Evolutionary conservation across 1,140 invertebrate species (phyloP), one percentile per base, ranked within the genome.

Genomic region (Drosophila kohkoa): DNA sequence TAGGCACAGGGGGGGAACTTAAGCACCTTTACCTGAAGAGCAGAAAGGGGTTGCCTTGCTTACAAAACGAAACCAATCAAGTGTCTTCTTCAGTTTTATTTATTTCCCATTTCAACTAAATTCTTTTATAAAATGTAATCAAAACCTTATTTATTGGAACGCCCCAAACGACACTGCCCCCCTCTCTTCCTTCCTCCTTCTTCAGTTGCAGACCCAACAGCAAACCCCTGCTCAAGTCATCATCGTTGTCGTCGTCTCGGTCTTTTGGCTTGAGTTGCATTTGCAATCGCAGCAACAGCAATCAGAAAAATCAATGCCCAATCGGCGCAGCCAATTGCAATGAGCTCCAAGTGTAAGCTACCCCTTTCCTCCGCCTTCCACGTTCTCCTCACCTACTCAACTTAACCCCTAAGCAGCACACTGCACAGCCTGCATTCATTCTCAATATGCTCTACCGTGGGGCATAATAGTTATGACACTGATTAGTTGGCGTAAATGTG

Each of bases 41-140:
- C 41, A 20, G 35, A 38, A 28, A 11, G 25, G 16, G 51, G 55
- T 62, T 55, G 60, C 68, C 81, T 83, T 79, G 82, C 82, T 86
- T 86, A 86, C 82, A 82, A 79, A 77, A 82, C 75, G 89, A 91
- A 91, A 87, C 89, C 89, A 90, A 91, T 91, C 86, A 91, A 91
- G 90, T 91, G 85, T 91, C 86, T 91, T 91, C 78, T 85, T 87
- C 80, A 90, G 69, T 87, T 86, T 87, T 87, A 87, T 86, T 90
- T 86, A 82, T 86, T 82, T 82, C 69, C 79, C 87, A 62, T 73
- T 68, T 77, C 67, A 90, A 83, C 80, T 87, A 90, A 90, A 90
- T 89, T 85, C 86, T 79, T 91, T 91, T 87, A 90, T 86, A 85
- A 81, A 91, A 91, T 92, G 88, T 87, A 91, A 92, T 92, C 85